Conservation (phyloP, 2,888 invertebrate genomes). For the Drosophila buzzatii region DNA sequence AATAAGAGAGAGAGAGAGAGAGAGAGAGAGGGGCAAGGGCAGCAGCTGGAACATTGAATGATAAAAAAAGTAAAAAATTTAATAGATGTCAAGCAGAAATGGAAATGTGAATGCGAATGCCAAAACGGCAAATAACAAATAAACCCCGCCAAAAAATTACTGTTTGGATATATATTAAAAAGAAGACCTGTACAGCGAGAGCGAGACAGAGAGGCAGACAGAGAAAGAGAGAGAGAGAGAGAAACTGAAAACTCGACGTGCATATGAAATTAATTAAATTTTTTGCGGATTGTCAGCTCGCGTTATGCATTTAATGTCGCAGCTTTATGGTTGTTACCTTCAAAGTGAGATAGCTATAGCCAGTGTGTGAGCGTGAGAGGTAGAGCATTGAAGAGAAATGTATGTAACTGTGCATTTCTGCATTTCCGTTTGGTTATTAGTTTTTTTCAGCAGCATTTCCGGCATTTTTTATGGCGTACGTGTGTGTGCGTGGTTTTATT, state of each 20-base stretch:
- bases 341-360: slow-evolving; percentile 2
- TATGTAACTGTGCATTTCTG: slow-evolving; percentile 54
- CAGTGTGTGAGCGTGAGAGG: background rate
- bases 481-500: slow-evolving; percentile 30
- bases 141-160: slow-evolving; percentile 15
- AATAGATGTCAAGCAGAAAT: slow-evolving; percentile 80
- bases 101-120: slow-evolving; percentile 58
- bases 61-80: slow-evolving; percentile 52
- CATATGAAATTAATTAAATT: slow-evolving; percentile 81
- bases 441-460: slow-evolving; percentile 71
- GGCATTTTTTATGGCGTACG: slow-evolving; percentile 58
- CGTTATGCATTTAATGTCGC: slow-evolving; percentile 71
- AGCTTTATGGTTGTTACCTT: slow-evolving; percentile 77
- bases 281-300: slow-evolving; percentile 61
- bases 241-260: slow-evolving; percentile 46
- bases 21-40: background rate
- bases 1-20: background rate
- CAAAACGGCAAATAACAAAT: slow-evolving; percentile 44
- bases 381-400: background rate
- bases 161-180: slow-evolving; percentile 29
- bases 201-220: background rate
- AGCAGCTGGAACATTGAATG: slow-evolving; percentile 18
- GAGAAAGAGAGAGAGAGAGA: background rate
- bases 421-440: slow-evolving; percentile 81
- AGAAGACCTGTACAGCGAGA: slow-evolving; percentile 12